A percentile compares a stretch with the other conserved stretches of the same genome.
These are phyloP conservation scores for Desoria tigrina DNA, from an alignment of 2,888 invertebrate genomes.

Conservation along the genomic window DNA sequence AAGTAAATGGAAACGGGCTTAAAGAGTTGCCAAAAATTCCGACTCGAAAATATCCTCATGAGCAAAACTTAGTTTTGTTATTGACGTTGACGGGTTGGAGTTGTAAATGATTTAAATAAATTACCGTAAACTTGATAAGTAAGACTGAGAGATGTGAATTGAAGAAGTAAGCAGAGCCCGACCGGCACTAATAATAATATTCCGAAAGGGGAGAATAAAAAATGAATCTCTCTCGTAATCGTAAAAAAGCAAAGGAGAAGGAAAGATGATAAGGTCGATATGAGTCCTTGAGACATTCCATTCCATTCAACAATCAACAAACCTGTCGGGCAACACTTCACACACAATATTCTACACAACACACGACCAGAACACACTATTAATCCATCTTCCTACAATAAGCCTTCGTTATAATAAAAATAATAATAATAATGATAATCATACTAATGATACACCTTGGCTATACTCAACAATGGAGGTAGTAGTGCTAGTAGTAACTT, in stretches of 20 bases:
- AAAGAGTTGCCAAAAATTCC: no score
- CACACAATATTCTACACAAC: constrained; percentile 4
- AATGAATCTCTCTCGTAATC: constrained; percentile 4
- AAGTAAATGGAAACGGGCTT: no score
- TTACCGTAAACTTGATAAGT: background rate
- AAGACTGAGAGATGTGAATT: background rate
- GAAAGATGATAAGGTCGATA: constrained; percentile 39
- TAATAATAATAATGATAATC: background rate
- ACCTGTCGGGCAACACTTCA: constrained; percentile 23
- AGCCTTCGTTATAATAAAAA: background rate
- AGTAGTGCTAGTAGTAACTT: no score
- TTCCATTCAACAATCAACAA: constrained; percentile 36
- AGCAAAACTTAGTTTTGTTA: no score
- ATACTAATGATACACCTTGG: background rate
- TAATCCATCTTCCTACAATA: constrained; percentile 4
- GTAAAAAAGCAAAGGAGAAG: constrained; percentile 4
- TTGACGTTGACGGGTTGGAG: no score
- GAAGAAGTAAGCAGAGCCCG: background rate
- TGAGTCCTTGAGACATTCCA: constrained; percentile 45
- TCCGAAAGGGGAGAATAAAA: no score
- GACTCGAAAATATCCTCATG: no score
- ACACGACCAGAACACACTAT: constrained; percentile 5
- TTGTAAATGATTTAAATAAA: no score
- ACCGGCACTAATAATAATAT: no score
- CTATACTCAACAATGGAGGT: background rate